Base-by-base conservation (phyloP, 2,888 invertebrate species). In the Melieria omissa region DNA sequence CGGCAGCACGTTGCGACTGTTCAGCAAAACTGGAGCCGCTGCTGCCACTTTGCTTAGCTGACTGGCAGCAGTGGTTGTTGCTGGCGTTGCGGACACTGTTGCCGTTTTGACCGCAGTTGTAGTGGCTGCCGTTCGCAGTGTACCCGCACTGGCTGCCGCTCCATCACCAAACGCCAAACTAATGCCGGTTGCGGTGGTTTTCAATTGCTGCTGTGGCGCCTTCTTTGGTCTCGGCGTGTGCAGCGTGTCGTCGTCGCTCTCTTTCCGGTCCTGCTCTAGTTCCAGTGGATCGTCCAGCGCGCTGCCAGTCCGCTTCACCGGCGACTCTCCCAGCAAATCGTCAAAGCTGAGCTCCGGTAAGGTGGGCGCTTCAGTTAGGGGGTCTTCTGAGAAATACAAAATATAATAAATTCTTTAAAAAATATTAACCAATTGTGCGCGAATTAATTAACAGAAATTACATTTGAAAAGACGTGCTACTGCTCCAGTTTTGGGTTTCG, bases 291-390 rank as follows among this genome's bases (percentile, higher is more conserved):
- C 77, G 47, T 68, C 73, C 9, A 71, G 46, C 12, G 61, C 63
- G 7, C 14, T 69, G 44, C 49, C 57, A 14, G 54, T 47, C 29
- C 71, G 78, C 70, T 71, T 82, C 10, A 76, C 72, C 12, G 82
- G 75, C 42, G 82, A 75, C 47, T 80, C 72, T n/a, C 84, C 84
- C 16, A 79, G 73, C 12, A 79, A 74, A 76, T 85, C 85, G 29
- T 82, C 84, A 65, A 84, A 79, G 68, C 85, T 81, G 12, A 84
- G 70, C 68, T 84, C 85, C 4, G 82, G 83, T 69, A 84, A 70
- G 4, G 80, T 76, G 8, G 82, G 75, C 4, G 77, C 77, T 65
- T 83, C 83, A 16, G 80, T 80, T n/a, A 83, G 71, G 47, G 78
- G 73, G 71, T 84, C 84, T 84, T 75, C 54, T 73, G 29, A 29